These are phyloP conservation scores for Anas capensis DNA, from an alignment of 2,797 vertebrate species.

Conservation along the genomic window DNA sequence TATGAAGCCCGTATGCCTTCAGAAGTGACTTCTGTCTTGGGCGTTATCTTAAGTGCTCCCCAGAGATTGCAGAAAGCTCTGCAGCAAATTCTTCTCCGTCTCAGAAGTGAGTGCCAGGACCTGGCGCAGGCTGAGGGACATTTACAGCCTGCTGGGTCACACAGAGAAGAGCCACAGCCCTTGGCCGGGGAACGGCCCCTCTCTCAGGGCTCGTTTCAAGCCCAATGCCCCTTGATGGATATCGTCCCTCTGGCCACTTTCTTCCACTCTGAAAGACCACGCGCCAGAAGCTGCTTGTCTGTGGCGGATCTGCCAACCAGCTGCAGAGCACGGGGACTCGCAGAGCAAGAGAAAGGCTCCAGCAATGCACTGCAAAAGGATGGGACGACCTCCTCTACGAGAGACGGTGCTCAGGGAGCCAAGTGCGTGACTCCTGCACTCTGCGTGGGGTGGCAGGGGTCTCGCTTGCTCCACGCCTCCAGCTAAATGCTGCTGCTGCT, in stretches of 20 bases:
- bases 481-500: background rate
- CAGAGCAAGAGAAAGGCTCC: background rate
- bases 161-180: background rate
- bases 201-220: background rate
- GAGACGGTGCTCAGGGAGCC: background rate
- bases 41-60: background rate
- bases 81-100: background rate
- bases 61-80: background rate
- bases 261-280: background rate
- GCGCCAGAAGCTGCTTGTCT: background rate
- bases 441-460: accelerated
- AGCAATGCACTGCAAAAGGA: background rate
- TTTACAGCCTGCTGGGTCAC: background rate
- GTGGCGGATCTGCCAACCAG: background rate
- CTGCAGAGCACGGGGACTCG: accelerated
- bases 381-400: background rate
- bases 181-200: background rate
- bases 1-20: background rate
- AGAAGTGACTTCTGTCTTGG: background rate
- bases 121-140: background rate
- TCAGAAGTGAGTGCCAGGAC: background rate
- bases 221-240: background rate
- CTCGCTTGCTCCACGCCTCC: too few relatives aligned
- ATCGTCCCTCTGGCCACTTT: background rate
- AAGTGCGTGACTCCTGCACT: accelerated